Percentiles rank a stretch among this genome's conserved stretches.
These are phyloP conservation scores for Salarias fasciatus DNA, from an alignment of 2,797 vertebrate species.

Conservation along the genomic window DNA sequence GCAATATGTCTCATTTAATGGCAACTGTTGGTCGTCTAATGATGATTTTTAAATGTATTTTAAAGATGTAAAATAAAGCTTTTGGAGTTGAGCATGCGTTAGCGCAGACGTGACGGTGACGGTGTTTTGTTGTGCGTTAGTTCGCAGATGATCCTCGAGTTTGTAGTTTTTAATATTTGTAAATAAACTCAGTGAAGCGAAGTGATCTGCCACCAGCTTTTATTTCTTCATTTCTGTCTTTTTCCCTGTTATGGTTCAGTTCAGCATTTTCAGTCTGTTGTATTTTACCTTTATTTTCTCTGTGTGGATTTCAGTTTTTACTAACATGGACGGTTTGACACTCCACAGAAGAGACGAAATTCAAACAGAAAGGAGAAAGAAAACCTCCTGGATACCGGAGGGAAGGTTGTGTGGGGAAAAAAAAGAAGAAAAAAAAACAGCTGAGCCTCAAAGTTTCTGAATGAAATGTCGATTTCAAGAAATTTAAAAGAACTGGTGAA, in stretches of 20 bases:
- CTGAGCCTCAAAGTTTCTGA: too few relatives aligned
- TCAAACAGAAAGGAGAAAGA: not conserved
- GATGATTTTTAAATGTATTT: slow-evolving; percentile 97
- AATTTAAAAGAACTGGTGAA: too few relatives aligned
- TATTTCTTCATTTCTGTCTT: not conserved
- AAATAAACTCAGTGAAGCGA: slow-evolving; percentile 30
- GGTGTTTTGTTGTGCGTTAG: slow-evolving; percentile 78
- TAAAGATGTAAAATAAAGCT: slow-evolving; percentile 99
- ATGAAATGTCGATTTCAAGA: too few relatives aligned
- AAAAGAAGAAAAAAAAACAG: too few relatives aligned
- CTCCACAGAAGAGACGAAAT: slow-evolving; percentile 49
- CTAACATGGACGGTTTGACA: slow-evolving; percentile 70
- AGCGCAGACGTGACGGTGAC: slow-evolving; percentile 82
- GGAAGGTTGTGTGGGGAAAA: too few relatives aligned
- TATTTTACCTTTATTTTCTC: slow-evolving; percentile 40
- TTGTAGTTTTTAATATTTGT: slow-evolving; percentile 60
- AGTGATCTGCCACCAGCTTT: slow-evolving; percentile 4
- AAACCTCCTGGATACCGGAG: too few relatives aligned
- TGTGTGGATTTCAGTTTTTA: slow-evolving; percentile 59
- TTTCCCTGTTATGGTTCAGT: slow-evolving; percentile 38
- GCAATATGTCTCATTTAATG: slow-evolving; percentile 92
- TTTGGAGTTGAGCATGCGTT: slow-evolving; percentile 93
- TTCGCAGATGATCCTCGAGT: slow-evolving; percentile 58
- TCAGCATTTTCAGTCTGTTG: slow-evolving; percentile 44
- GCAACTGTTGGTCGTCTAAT: slow-evolving; percentile 94